These are phyloP conservation scores for Pachyseris speciosa DNA, from an alignment of 64 coral and sea anemone genomes.

Conservation along the genomic window DNA sequence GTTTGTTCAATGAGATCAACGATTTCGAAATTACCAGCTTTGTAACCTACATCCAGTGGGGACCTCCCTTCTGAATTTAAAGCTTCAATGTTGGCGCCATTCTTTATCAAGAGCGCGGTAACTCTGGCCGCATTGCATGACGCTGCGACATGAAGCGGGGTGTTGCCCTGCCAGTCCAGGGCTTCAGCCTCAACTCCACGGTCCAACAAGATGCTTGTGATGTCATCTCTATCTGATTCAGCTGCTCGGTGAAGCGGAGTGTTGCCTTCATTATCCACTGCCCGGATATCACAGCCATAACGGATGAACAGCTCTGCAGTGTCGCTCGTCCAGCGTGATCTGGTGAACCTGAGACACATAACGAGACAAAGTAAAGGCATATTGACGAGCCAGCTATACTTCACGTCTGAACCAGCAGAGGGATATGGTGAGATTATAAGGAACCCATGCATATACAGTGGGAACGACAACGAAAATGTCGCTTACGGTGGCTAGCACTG, in stretches of 20 bases:
- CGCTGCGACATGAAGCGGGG: constrained; percentile 54
- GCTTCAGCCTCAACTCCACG: constrained; percentile 30
- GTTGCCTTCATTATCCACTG: constrained; percentile 68
- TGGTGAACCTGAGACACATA: not conserved
- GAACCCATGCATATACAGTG: too few relatives aligned
- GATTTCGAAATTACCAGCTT: constrained; percentile 32
- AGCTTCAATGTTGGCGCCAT: constrained; percentile 3
- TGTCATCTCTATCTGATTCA: constrained; percentile 61
- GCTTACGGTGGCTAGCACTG: too few relatives aligned
- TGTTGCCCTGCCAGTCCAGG: constrained; percentile 30
- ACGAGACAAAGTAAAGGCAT: not conserved
- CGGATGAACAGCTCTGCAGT: constrained; percentile 57
- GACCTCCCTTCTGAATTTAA: constrained; percentile 24
- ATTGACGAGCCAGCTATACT: too few relatives aligned
- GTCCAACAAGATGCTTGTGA: constrained; percentile 50
- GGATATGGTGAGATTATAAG: too few relatives aligned
- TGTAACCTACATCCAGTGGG: constrained; percentile 51
- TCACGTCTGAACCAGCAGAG: too few relatives aligned
- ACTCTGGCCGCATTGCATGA: constrained; percentile 7
- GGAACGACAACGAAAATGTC: too few relatives aligned
- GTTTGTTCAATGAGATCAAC: constrained; percentile 55
- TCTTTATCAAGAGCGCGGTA: constrained; percentile 20
- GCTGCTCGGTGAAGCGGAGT: constrained; percentile 63
- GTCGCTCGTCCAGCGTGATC: constrained; percentile 54
- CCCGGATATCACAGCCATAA: constrained; percentile 31